phyloP scores from a whole-genome alignment of 2,888 invertebrate genomes.

The Argyra leucocephala region DNA sequence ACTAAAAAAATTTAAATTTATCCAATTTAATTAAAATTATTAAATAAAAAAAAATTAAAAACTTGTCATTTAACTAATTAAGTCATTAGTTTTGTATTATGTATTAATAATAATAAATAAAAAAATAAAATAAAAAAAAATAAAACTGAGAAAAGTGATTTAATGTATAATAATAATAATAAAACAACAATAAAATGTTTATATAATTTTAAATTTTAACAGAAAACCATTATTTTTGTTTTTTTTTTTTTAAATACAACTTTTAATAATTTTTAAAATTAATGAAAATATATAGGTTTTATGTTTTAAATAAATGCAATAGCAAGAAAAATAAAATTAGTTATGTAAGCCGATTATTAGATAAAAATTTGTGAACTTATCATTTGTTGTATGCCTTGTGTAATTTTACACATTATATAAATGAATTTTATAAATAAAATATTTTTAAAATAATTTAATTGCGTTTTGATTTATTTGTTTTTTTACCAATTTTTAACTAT shows the following conservation, averaged over 20 bases:
- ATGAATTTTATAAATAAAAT: constrained; percentile 1
- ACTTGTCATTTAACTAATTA: neutral
- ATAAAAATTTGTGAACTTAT: no score
- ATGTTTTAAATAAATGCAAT: neutral
- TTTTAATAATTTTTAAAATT: no score
- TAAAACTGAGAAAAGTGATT: constrained; percentile 1
- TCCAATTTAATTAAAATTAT: neutral
- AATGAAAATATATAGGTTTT: neutral
- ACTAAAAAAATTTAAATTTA: no score
- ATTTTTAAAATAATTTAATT: neutral
- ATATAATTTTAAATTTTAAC: neutral
- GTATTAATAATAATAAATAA: no score
- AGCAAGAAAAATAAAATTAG: neutral
- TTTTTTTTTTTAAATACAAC: neutral
- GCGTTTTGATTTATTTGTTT: no score
- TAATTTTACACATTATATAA: neutral
- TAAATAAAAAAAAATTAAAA: neutral
- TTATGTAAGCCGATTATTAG: no score
- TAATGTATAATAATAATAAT: neutral
- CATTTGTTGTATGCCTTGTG: no score
- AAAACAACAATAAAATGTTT: neutral
- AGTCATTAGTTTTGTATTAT: constrained; percentile 2
- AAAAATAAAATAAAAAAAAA: neutral
- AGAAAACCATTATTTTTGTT: neutral
- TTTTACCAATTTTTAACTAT: no score